Conservation (phyloP, 1,140 invertebrate species). For the Procambarus clarkii region DNA sequence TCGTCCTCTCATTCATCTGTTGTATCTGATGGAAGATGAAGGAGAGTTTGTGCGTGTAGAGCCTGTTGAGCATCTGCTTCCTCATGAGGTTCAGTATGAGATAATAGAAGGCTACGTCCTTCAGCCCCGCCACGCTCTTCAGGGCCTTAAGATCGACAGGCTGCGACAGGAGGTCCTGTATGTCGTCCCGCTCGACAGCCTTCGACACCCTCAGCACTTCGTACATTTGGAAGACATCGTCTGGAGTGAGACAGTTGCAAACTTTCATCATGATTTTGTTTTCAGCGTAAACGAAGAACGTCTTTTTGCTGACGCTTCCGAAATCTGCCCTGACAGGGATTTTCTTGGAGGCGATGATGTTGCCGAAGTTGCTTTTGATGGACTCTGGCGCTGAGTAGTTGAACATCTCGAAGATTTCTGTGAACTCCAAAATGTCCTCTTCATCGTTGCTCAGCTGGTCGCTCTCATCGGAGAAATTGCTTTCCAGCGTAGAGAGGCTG, state of each 20-base stretch:
- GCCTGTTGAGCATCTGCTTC: conserved; percentile 55
- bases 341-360: conserved; percentile 41
- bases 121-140: conserved; percentile 48
- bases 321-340: conserved; percentile 19
- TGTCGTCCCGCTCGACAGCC: conserved; percentile 30
- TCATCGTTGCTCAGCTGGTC: conserved; percentile 35
- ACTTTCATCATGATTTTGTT: conserved; percentile 66
- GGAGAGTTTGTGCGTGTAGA: conserved; percentile 65
- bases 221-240: conserved; percentile 51
- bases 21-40: conserved; percentile 58
- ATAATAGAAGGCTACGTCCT: conserved; percentile 70
- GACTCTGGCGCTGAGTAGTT: conserved; percentile 11
- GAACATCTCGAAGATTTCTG: conserved; percentile 57
- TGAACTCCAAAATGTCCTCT: conserved; percentile 49
- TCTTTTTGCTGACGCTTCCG: conserved; percentile 31
- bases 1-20: neutral
- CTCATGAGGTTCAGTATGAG: conserved; percentile 58
- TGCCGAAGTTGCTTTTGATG: conserved; percentile 33
- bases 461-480: conserved; percentile 47
- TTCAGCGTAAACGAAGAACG: conserved; percentile 59
- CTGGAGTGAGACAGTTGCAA: conserved; percentile 45
- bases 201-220: conserved; percentile 32
- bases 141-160: conserved; percentile 12
- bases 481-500: conserved; percentile 40
- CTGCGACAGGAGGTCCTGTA: conserved; percentile 40